Evolutionary conservation across 2,797 vertebrate species (phyloP).

Genomic region (Eurystomus glaucurus): DNA sequence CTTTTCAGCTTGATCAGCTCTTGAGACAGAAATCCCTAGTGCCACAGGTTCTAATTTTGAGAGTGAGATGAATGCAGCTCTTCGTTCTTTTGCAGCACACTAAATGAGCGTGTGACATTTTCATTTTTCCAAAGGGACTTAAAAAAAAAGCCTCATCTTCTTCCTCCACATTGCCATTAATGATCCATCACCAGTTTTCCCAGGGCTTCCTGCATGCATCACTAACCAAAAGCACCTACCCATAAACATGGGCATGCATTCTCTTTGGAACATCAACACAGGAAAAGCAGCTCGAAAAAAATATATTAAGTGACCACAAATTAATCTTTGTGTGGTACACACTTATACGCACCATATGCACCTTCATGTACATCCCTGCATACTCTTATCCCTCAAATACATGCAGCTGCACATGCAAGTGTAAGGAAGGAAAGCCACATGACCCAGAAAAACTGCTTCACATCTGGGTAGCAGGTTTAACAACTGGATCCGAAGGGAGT

Average conservation of each 20-base stretch:
- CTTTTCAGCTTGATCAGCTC: conserved; percentile 1
- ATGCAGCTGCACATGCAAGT: background rate
- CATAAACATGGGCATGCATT: background rate
- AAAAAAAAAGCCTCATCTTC: background rate
- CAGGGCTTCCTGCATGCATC: background rate
- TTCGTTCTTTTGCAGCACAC: conserved; percentile 28
- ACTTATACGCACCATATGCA: background rate
- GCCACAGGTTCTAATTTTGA: conserved; percentile 39
- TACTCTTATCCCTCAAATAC: background rate
- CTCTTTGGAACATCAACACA: background rate
- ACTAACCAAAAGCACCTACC: background rate
- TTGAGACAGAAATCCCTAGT: conserved; percentile 27
- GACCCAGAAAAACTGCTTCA: conserved; percentile 1
- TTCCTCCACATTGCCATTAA: background rate
- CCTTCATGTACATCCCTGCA: background rate
- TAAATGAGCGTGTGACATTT: background rate
- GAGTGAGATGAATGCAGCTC: background rate
- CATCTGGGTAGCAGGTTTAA: conserved; percentile 47
- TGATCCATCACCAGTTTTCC: conserved; percentile 1
- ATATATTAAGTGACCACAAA: background rate
- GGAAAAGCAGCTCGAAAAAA: background rate
- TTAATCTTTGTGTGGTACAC: background rate
- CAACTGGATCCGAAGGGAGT: background rate
- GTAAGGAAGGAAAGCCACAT: background rate
- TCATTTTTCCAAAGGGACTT: conserved; percentile 23